Percentiles rank a stretch among this genome's conserved stretches.
Conservation (phyloP, 2,888 invertebrate species). For the Endomychus coccineus region DNA sequence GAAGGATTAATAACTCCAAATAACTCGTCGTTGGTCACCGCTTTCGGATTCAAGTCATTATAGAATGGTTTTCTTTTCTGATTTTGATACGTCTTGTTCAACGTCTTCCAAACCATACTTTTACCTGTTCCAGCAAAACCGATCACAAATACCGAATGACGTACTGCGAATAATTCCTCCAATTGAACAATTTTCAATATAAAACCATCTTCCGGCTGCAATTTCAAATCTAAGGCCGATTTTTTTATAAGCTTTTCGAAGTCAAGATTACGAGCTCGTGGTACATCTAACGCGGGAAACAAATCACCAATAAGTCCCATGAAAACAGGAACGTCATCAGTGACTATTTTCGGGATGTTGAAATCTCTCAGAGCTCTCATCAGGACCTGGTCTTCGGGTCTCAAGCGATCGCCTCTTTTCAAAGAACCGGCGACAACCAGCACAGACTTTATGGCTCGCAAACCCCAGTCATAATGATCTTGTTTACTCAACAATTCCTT, state of each 20-base stretch:
- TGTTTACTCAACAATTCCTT: constrained; percentile 86
- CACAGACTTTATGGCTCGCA: constrained; percentile 91
- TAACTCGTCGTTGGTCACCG: constrained; percentile 90
- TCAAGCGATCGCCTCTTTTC: constrained; percentile 66
- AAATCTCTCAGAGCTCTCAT: constrained; percentile 93
- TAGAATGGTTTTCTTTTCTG: constrained; percentile 74
- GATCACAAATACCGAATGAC: constrained; percentile 73
- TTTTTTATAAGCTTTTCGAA: constrained; percentile 74
- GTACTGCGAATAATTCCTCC: constrained; percentile 85
- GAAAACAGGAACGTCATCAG: constrained; percentile 85
- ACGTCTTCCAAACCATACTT: constrained; percentile 86
- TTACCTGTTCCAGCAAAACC: constrained; percentile 89
- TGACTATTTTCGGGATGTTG: constrained; percentile 89
- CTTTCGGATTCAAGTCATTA: constrained; percentile 91
- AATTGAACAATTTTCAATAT: constrained; percentile 82
- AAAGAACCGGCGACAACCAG: constrained; percentile 88
- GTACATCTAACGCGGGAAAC: constrained; percentile 88
- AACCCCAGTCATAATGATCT: constrained; percentile 96
- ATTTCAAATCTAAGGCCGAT: constrained; percentile 71
- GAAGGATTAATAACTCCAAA: constrained; percentile 92
- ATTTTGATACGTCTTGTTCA: constrained; percentile 75
- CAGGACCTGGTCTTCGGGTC: constrained; percentile 87
- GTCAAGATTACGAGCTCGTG: constrained; percentile 75
- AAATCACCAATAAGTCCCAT: constrained; percentile 91
- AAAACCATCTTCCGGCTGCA: constrained; percentile 89